A percentile compares a stretch with the other conserved stretches of the same genome.
Conservation (phyloP, 2,888 invertebrate species). For the Drosophila seclusa region DNA sequence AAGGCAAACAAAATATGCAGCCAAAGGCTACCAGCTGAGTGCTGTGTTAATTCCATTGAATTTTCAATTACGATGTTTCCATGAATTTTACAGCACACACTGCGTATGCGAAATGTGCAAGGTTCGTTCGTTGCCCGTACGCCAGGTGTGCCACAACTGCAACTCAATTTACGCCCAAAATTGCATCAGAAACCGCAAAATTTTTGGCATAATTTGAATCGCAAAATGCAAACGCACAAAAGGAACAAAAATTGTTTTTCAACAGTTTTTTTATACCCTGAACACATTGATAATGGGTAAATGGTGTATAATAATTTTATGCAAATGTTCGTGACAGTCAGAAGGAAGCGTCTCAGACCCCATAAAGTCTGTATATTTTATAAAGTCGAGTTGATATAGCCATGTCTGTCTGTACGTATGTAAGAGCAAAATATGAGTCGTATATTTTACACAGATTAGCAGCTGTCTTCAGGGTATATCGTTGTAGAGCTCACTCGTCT, state of each 20-base stretch:
- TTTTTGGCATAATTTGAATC: slow-evolving; percentile 41
- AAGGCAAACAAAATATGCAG: neutral
- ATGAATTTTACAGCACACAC: neutral
- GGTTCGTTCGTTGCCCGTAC: slow-evolving; percentile 51
- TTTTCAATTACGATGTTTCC: neutral
- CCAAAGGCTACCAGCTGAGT: too few species aligned
- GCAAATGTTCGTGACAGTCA: neutral
- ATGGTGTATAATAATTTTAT: neutral
- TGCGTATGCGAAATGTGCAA: slow-evolving; percentile 55
- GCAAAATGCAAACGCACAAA: slow-evolving; percentile 30
- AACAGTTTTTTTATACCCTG: slow-evolving; percentile 4
- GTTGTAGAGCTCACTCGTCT: neutral
- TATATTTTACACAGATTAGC: neutral
- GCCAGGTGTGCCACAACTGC: slow-evolving; percentile 51
- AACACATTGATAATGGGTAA: neutral
- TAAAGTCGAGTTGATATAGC: neutral
- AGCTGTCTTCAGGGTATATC: neutral
- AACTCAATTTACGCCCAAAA: slow-evolving; percentile 21
- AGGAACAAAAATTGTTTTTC: slow-evolving; percentile 37
- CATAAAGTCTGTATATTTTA: neutral
- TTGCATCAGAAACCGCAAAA: slow-evolving; percentile 5
- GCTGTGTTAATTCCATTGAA: slow-evolving; percentile 1
- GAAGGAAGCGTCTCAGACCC: neutral
- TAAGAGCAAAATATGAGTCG: neutral
- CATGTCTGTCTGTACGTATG: neutral